Evolutionary conservation across 2,888 invertebrate species (phyloP).

Genomic region (Bugulina stolonifera): DNA sequence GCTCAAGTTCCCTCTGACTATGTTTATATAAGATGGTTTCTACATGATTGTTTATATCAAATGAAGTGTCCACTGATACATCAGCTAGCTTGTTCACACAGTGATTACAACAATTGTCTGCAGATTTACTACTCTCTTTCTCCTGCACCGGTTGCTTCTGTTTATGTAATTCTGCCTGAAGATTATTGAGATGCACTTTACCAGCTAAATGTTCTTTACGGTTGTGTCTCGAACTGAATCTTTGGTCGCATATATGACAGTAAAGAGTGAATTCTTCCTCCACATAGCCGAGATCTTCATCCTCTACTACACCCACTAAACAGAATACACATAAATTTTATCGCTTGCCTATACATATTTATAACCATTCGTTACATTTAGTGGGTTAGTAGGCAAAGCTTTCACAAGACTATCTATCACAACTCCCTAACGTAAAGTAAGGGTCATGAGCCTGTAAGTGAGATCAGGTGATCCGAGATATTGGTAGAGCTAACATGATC

Average conservation of each 20-base stretch:
- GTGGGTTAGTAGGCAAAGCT: no score
- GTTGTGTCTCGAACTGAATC: slow-evolving; percentile 60
- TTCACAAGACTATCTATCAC: no score
- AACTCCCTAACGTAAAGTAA: no score
- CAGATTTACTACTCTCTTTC: not conserved
- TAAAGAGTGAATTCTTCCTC: slow-evolving; percentile 59
- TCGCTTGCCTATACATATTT: no score
- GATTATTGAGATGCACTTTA: slow-evolving; percentile 55
- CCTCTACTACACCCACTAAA: not conserved
- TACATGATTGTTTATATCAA: slow-evolving; percentile 39
- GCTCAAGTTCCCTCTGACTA: slow-evolving; percentile 38
- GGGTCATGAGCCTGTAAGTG: no score
- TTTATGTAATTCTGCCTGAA: not conserved
- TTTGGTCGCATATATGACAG: slow-evolving; percentile 60
- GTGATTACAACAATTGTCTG: not conserved
- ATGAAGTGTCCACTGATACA: slow-evolving; percentile 28
- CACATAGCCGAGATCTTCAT: slow-evolving; percentile 43
- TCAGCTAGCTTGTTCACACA: slow-evolving; percentile 4
- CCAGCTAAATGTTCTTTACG: slow-evolving; percentile 61
- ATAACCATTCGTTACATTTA: no score
- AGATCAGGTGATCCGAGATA: no score
- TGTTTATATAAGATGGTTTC: slow-evolving; percentile 40
- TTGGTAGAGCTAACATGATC: no score
- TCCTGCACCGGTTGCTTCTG: not conserved
- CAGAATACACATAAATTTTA: no score